Evolutionary conservation across 2,113 vertebrate genomes (phyloP), one percentile per base, ranked within the genome.

Genomic region (Polyodon spathula): DNA sequence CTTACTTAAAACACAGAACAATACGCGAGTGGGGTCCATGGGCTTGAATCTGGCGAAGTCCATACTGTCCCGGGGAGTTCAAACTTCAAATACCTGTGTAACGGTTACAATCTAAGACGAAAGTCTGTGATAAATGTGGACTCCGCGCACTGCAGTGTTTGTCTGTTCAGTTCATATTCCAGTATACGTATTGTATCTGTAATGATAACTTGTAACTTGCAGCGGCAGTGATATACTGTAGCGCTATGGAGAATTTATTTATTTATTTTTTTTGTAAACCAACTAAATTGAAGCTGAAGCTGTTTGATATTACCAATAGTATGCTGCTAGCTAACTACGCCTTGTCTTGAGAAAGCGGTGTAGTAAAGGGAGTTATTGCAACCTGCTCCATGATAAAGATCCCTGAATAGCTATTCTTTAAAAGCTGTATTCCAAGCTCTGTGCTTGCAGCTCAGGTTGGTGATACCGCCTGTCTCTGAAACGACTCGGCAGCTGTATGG

Each of bases 81-180:
- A 14, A 2, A 46, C 8, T 3, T 46, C 44, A 46, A 14, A 46
- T 46, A 46, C 5, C 14, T 46, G 44, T 10, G 27, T 27, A 27
- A 27, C 27, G 27, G 27, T 27, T 3, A 27, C 27, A 27, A 27
- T 27, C 27, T 27, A 27, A 27, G 27, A 27, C 3, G 57, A 37
- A 57, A 44, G 60, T 43, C 37, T 40, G 40, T 40, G 37, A 60
- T 17, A 53, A 14, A 64, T 40, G 44, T 46, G 59, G 55, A 63
- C 74, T 73, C 75, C 64, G 58, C 70, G 68, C 66, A 70, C 66
- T 64, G 54, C 66, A 63, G 66, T 67, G 53, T 77, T 79, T 81
- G 76, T 78, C 76, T 50, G 74, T 77, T 78, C 69, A 71, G 69
- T 76, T 72, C 80, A 78, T 78, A 78, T 70, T 80, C 79, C 83